phyloP scores from a whole-genome alignment of 2,113 vertebrate species.

The Phylloscopus trochiloides region DNA sequence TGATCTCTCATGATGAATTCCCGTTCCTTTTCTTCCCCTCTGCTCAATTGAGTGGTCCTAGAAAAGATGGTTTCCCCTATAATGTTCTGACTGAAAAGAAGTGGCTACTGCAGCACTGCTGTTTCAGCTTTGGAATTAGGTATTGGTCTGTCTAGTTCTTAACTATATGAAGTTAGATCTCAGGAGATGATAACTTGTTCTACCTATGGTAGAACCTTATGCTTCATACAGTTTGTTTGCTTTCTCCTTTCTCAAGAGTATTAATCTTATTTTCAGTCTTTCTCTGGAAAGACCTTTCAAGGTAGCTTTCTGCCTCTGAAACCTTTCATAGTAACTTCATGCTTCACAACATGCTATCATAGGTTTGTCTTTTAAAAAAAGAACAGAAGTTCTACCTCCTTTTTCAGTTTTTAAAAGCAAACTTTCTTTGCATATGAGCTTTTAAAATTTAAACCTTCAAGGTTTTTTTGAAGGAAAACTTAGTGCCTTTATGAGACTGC shows the following conservation, averaged over 20 bases:
- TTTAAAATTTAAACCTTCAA: conserved; percentile 19
- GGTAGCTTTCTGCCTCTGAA: not conserved
- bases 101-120: not conserved
- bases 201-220: not conserved
- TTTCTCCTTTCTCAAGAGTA: not conserved
- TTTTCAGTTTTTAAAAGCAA: not conserved
- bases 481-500: not conserved
- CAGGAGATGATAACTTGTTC: not conserved
- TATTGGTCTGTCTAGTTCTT: not conserved
- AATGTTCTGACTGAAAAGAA: not conserved
- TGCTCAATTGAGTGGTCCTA: not conserved
- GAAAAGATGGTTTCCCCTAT: not conserved
- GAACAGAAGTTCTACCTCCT: not conserved
- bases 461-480: not conserved
- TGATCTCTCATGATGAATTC: not conserved
- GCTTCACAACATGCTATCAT: not conserved
- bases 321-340: not conserved
- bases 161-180: not conserved
- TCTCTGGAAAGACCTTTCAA: not conserved
- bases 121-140: not conserved
- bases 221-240: not conserved
- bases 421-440: not conserved
- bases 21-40: not conserved
- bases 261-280: not conserved
- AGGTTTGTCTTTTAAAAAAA: not conserved